Evolutionary conservation across 64 coral and sea anemone genomes (phyloP), one percentile per base, ranked within the genome.

Genomic region (Porites australiensis): DNA sequence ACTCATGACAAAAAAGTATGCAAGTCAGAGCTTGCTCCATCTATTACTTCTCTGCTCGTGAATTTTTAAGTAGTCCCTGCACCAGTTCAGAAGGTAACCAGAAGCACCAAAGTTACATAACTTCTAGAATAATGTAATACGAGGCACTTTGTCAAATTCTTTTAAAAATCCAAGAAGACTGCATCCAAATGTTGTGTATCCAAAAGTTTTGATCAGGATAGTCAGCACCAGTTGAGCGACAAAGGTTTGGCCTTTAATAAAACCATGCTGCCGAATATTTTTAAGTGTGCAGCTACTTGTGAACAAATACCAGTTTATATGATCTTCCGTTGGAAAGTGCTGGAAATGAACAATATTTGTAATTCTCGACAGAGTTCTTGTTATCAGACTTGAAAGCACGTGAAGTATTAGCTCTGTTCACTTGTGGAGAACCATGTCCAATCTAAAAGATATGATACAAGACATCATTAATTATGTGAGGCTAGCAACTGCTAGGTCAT

Each of bases 381-480:
- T 78, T 78, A 78, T 78, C 75, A 78, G 48, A 78, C 75, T 78
- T 78, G 15, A 78, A 78, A 50, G 55, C 75, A 54, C 49, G 75
- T 5, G 75, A 54, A 78, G 55, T 57, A 78, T 78, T 55, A 78
- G 19, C 51, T 78, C 48, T 78, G 52, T 78, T 78, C 75, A 78
- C 55, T 78, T 15, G 6, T 78, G 51, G 18, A 50, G 51, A 78
- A 78, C 75, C 75, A 52, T 50, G 19, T 50, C 51, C 75, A 78
- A 78, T 78, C 75, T 78, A 78, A 78, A 78, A 51, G 75, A 78
- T 50, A 78, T 55, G 19, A 54, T 78, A 78, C n/a, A n/a, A n/a
- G n/a, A n/a, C n/a, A n/a, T n/a, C n/a, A n/a, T n/a, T n/a, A n/a
- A n/a, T n/a, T n/a, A n/a, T n/a, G n/a, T n/a, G n/a, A n/a, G n/a